Percentiles rank a stretch among this genome's conserved stretches.
Conservation (phyloP, 1,140 invertebrate genomes). For the Brachionus calyciflorus region DNA sequence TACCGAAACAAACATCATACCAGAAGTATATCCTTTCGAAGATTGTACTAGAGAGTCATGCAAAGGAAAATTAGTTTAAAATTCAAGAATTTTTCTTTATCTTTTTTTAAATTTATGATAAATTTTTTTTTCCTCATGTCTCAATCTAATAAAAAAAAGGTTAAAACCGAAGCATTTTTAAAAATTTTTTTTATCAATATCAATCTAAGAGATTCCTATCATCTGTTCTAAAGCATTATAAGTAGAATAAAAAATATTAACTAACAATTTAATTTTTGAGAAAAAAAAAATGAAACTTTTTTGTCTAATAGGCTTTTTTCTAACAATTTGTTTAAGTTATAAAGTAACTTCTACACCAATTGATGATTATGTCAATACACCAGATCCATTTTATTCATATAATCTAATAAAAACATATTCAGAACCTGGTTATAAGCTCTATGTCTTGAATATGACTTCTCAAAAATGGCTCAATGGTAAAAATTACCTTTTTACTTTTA, state of each 20-base stretch:
- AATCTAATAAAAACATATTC: constrained; percentile 47
- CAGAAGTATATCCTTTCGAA: constrained; percentile 52
- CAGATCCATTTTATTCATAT: constrained; percentile 35
- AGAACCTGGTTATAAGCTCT: constrained; percentile 50
- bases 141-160: too few species aligned
- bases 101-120: background rate
- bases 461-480: constrained; percentile 54
- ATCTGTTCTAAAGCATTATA: too few species aligned
- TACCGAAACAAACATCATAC: constrained; percentile 53
- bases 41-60: constrained; percentile 52
- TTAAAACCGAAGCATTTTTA: too few species aligned
- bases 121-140: too few species aligned
- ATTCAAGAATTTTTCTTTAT: background rate
- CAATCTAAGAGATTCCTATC: too few species aligned
- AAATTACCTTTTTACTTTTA: background rate
- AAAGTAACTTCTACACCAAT: constrained; percentile 7
- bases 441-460: constrained; percentile 54
- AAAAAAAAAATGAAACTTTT: too few species aligned
- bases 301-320: too few species aligned
- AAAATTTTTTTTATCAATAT: too few species aligned
- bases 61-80: constrained; percentile 50
- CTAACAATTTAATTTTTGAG: too few species aligned
- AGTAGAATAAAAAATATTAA: too few species aligned
- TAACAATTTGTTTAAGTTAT: too few species aligned
- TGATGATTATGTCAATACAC: constrained; percentile 45